Conservation (phyloP, 2,888 invertebrate species). For the Hirtodrosophila cameraria region DNA sequence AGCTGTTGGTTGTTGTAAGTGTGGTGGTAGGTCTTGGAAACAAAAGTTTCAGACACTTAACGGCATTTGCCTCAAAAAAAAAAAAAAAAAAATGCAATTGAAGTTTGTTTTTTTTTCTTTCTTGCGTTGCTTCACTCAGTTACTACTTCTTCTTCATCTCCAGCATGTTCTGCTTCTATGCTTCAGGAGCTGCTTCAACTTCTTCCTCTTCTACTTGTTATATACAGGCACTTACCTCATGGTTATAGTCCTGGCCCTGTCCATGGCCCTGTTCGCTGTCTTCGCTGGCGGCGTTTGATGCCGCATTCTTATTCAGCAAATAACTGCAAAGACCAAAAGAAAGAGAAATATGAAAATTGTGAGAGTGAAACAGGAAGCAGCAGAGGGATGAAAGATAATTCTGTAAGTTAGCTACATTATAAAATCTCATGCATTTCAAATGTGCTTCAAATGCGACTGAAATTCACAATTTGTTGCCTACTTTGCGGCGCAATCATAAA, state of each 20-base stretch:
- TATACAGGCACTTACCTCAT: slow-evolving; percentile 64
- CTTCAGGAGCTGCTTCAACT: neutral
- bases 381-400: slow-evolving; percentile 9
- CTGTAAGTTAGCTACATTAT: slow-evolving; percentile 18
- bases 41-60: slow-evolving; percentile 28
- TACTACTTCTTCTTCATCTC: slow-evolving; percentile 1
- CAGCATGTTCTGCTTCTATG: neutral
- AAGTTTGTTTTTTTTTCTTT: slow-evolving; percentile 27
- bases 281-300: slow-evolving; percentile 62
- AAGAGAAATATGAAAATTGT: neutral
- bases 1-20: slow-evolving; percentile 8
- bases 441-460: slow-evolving; percentile 33
- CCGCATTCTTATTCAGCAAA: slow-evolving; percentile 63
- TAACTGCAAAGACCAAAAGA: slow-evolving; percentile 44
- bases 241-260: slow-evolving; percentile 57
- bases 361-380: neutral
- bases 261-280: slow-evolving; percentile 73
- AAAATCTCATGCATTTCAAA: slow-evolving; percentile 65
- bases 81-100: slow-evolving; percentile 59
- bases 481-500: slow-evolving; percentile 33
- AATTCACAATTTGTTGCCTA: slow-evolving; percentile 54
- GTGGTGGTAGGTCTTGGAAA: slow-evolving; percentile 21
- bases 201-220: slow-evolving; percentile 12
- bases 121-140: slow-evolving; percentile 13
- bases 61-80: slow-evolving; percentile 48